These are phyloP conservation scores for Scaptomyza tumidula DNA, from an alignment of 2,888 invertebrate genomes.

Conservation along the genomic window DNA sequence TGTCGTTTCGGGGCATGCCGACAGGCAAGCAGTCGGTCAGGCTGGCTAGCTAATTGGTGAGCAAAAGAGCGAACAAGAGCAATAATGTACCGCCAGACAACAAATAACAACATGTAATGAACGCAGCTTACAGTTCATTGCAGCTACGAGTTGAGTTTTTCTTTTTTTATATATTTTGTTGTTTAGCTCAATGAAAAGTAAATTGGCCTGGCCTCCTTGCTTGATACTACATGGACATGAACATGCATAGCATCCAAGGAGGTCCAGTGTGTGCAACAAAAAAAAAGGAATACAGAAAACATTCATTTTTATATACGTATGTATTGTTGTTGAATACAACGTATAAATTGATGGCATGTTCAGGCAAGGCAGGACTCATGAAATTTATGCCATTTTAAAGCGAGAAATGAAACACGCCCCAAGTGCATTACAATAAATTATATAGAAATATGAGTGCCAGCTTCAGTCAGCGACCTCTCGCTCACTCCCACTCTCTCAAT, in stretches of 20 bases:
- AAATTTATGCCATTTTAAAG: conserved; percentile 81
- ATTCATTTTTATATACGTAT: conserved; percentile 19
- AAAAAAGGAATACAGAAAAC: conserved; percentile 21
- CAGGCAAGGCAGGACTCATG: conserved; percentile 43
- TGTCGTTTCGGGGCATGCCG: conserved; percentile 29
- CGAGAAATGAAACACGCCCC: conserved; percentile 81
- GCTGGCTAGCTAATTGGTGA: conserved; percentile 72
- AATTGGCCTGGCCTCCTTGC: conserved; percentile 64
- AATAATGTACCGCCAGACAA: conserved; percentile 78
- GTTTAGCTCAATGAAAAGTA: conserved; percentile 69
- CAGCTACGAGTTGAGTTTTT: conserved; percentile 15
- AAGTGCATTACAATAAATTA: conserved; percentile 79
- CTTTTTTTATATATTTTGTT: conserved; percentile 16
- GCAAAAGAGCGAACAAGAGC: conserved; percentile 75
- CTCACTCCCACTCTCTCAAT: background rate
- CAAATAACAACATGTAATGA: conserved; percentile 80
- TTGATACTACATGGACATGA: conserved; percentile 59
- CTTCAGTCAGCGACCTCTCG: background rate
- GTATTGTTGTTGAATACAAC: conserved; percentile 37
- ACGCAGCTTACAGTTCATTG: conserved; percentile 68
- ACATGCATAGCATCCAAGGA: conserved; percentile 53
- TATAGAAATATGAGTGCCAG: conserved; percentile 72
- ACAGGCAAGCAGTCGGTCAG: conserved; percentile 19
- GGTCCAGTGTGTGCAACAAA: conserved; percentile 47
- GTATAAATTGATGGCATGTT: conserved; percentile 63